phyloP scores from a whole-genome alignment of 2,888 invertebrate genomes.

The Polyommatus icarus region DNA sequence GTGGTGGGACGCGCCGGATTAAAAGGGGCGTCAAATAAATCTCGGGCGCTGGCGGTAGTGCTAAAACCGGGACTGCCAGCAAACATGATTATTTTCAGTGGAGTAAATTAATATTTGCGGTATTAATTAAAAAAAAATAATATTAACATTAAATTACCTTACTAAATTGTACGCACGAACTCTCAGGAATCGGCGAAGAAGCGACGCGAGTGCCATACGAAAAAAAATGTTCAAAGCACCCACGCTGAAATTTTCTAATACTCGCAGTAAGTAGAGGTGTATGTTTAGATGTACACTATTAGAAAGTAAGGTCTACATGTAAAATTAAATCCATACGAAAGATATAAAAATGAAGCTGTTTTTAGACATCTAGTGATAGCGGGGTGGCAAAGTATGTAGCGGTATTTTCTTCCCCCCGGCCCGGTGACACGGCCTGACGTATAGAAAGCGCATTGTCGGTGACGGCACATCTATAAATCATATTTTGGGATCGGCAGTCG shows the following conservation, averaged over 20 bases:
- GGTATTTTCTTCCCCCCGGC: conserved; percentile 52
- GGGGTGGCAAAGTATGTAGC: conserved; percentile 37
- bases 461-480: conserved; percentile 78
- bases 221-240: background rate
- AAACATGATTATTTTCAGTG: too few relatives aligned
- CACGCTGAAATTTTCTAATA: too few relatives aligned
- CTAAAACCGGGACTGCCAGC: too few relatives aligned
- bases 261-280: too few relatives aligned
- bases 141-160: background rate
- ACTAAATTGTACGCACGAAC: background rate
- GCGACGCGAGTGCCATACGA: background rate
- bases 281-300: too few relatives aligned
- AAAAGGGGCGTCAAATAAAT: too few relatives aligned
- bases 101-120: too few relatives aligned
- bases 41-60: too few relatives aligned
- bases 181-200: background rate
- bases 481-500: conserved; percentile 70
- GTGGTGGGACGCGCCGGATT: too few relatives aligned
- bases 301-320: too few relatives aligned
- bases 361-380: conserved; percentile 31
- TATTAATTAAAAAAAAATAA: too few relatives aligned
- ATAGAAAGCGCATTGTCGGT: conserved; percentile 75
- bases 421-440: conserved; percentile 60
- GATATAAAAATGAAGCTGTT: background rate
- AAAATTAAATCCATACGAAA: too few relatives aligned